Base-by-base conservation (phyloP, 2,797 vertebrate genomes). In the Gadopsis bispinosus region DNA sequence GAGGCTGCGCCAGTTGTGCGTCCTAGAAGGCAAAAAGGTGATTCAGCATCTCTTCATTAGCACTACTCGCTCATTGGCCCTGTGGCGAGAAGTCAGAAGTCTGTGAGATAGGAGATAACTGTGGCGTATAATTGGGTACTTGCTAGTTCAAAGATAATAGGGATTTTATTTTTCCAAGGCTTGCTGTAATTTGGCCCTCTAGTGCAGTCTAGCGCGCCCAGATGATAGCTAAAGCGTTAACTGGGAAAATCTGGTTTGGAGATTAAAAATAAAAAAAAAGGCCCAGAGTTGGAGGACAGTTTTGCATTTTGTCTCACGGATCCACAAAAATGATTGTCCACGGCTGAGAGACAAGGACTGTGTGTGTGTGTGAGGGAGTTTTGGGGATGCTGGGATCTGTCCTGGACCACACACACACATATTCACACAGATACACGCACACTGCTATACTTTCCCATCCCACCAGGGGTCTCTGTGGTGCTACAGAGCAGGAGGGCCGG, bases 381-480 rank as follows among this genome's bases (percentile, higher is more conserved):
- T 58, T 65, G 37, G 3, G 54, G 73, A 79, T 58, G 75, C 53
- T 67, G 29, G 60, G 53, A 53, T 51, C 22, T 63, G 22, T 81
- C 76, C 65, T 48, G 79, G 83, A 78, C 80, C 72, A 75, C 83
- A 74, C 76, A 77, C 37, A 59, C 43, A 73, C 41, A 51, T 19
- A 10, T 43, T 29, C 19, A 50, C 58, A 51, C 16, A 56, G 45
- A 65, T 16, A 16, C 69, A 72, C 39, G 62, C 48, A 75, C 2
- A 4, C 3, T 63, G 81, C 73, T n/a, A 53, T n/a, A 9, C 77
- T 35, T 43, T 26, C 53, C 35, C 41, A 6, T 7, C 80, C 93
- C 94, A 95, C 89, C 77, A 90, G 94, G 92, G 91, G 93, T 83
- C 93, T 91, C 92, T 93, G 77, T 91, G 83, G 89, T 56, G 87